Base-by-base conservation (phyloP, 1,140 invertebrate species). In the Zaprionus africanus region DNA sequence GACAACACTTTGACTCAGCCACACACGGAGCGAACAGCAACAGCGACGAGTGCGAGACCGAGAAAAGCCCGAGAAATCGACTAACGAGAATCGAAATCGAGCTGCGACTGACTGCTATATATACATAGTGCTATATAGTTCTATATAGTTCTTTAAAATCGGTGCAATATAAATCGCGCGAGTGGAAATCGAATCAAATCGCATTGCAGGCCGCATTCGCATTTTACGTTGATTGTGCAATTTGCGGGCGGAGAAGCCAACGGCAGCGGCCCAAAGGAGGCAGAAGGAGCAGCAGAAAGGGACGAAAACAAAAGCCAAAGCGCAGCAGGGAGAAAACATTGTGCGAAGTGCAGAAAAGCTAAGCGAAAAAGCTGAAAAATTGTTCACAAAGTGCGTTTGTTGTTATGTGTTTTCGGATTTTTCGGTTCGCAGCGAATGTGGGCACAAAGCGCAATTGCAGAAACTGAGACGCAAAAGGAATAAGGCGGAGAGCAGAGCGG, bases 1-100 rank as follows among this genome's bases (percentile, higher is more conserved):
- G 85, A 81, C 76, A 88, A 90, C 84, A 88, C 84, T 88, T 81
- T 80, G 85, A 90, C 80, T 87, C 83, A 75, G 84, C 70, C 80
- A 80, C 83, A 87, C 84, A 80, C 72, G 41, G 41, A 87, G 83
- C 82, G 76, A 86, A 74, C 65, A 72, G 28, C 58, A 73, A 61
- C 13, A 31, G 53, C 34, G 34, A 12, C 24, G 6, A 43, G 5
- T 62, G 15, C 34, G 51, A 46, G 26, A 62, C 51, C 61, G 57
- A 60, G 15, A 31, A 31, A 64, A 64, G 38, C 22, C 53, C 22
- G 17, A 58, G 36, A 51, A 64, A 64, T 49, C 17, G 43, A 70
- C 43, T 43, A 63, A 24, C 31, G 34, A 19, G 19, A 28, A 56
- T 24, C 43, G 24, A 7, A 78, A 68, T 54, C 63, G 58, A 56